Percentiles rank a stretch among this genome's conserved stretches.
Evolutionary conservation across 2,888 invertebrate species (phyloP).

Genomic region (Axea sp.): DNA sequence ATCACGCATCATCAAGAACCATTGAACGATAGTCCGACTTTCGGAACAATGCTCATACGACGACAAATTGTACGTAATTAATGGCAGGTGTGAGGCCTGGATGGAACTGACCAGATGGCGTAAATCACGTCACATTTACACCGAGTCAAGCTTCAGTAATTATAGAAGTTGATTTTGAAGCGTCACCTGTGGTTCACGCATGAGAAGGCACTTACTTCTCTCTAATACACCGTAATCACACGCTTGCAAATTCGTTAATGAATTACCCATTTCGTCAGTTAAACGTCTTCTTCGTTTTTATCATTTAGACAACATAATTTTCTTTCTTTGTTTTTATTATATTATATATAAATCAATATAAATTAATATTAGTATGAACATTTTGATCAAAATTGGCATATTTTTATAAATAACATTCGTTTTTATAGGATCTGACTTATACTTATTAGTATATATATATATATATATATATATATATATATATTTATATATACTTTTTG

Average conservation of each 20-base stretch:
- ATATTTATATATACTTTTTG: too few relatives aligned
- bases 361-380: too few relatives aligned
- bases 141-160: slow-evolving; percentile 55
- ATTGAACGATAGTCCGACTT: slow-evolving; percentile 15
- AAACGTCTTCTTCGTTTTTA: too few relatives aligned
- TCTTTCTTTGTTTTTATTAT: too few relatives aligned
- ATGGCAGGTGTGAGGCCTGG: slow-evolving; percentile 70
- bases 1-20: slow-evolving; percentile 39
- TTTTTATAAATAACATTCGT: too few relatives aligned
- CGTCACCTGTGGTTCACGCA: slow-evolving; percentile 60
- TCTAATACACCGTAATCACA: slow-evolving; percentile 13
- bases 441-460: too few relatives aligned
- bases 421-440: too few relatives aligned
- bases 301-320: too few relatives aligned
- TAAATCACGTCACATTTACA: slow-evolving; percentile 65
- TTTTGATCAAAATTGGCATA: too few relatives aligned
- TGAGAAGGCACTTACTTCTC: slow-evolving; percentile 22
- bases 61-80: slow-evolving; percentile 50
- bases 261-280: slow-evolving; percentile 27
- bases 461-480: too few relatives aligned
- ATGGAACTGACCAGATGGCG: slow-evolving; percentile 65
- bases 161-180: slow-evolving; percentile 54
- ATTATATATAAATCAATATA: too few relatives aligned
- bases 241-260: slow-evolving; percentile 26
- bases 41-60: slow-evolving; percentile 13